Percentiles rank a stretch among this genome's conserved stretches.
Evolutionary conservation across 2,113 vertebrate genomes (phyloP).

Genomic region (Amblyopsis rosae): DNA sequence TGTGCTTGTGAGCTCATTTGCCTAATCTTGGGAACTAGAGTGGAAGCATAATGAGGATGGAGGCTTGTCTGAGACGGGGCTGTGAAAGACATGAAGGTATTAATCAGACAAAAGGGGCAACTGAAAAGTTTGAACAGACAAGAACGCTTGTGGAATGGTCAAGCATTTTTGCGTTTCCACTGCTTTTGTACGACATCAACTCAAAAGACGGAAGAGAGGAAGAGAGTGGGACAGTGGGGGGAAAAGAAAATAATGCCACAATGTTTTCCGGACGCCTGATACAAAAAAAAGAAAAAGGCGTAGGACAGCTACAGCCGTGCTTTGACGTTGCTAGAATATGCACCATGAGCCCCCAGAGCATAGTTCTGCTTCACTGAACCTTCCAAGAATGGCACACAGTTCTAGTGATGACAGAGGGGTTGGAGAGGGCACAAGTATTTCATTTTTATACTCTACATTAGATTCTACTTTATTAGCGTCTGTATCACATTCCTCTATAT

Average conservation of each 20-base stretch:
- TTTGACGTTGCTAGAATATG: slow-evolving; percentile 22
- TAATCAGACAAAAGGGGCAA: slow-evolving; percentile 76
- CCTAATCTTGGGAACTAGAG: slow-evolving; percentile 85
- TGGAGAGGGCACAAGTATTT: background rate
- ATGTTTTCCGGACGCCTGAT: slow-evolving; percentile 44
- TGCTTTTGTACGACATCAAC: slow-evolving; percentile 63
- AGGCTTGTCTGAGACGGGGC: slow-evolving; percentile 65
- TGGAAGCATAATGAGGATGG: slow-evolving; percentile 81
- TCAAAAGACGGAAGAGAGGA: slow-evolving; percentile 43
- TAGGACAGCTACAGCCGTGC: too few species aligned
- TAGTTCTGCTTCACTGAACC: slow-evolving; percentile 30
- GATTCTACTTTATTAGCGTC: too few species aligned
- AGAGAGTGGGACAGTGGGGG: slow-evolving; percentile 11
- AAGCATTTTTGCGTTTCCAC: slow-evolving; percentile 73
- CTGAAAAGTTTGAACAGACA: slow-evolving; percentile 74
- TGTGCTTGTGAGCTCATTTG: slow-evolving; percentile 77
- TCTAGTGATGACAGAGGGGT: slow-evolving; percentile 2
- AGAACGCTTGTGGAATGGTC: slow-evolving; percentile 73
- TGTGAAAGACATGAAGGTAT: slow-evolving; percentile 80
- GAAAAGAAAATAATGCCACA: slow-evolving; percentile 29
- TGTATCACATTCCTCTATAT: too few species aligned
- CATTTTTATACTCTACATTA: background rate
- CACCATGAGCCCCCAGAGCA: slow-evolving; percentile 24
- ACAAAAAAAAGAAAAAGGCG: background rate
- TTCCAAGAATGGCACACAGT: slow-evolving; percentile 20